These are phyloP conservation scores for Andinoacara biseriatus DNA, from an alignment of 2,113 vertebrate species.

Conservation along the genomic window DNA sequence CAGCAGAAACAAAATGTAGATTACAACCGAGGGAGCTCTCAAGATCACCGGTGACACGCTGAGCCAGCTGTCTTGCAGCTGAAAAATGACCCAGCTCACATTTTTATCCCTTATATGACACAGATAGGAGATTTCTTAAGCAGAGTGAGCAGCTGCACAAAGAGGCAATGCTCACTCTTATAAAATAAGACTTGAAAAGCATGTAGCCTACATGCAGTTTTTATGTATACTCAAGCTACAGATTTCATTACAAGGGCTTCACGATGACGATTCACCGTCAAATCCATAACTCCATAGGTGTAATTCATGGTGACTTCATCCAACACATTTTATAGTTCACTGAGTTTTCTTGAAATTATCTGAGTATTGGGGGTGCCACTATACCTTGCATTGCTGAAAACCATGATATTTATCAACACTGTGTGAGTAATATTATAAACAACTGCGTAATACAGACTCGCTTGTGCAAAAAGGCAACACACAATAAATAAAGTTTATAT, in stretches of 20 bases:
- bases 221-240: not conserved
- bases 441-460: not conserved
- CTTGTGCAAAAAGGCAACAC: not conserved
- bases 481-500: not conserved
- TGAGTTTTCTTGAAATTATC: not conserved
- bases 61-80: not conserved
- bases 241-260: not conserved
- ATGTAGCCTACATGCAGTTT: not conserved
- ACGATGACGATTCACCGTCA: not conserved
- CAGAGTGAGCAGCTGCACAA: not conserved
- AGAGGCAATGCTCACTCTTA: not conserved
- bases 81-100: not conserved
- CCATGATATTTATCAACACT: not conserved
- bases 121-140: not conserved
- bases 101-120: not conserved
- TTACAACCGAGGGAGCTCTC: not conserved
- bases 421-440: not conserved
- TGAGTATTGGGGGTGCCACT: not conserved
- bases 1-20: constrained; percentile 16
- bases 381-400: not conserved
- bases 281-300: no score
- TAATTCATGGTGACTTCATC: no score
- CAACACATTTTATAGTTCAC: not conserved
- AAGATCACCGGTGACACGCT: not conserved
- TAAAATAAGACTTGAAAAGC: not conserved